phyloP scores from a whole-genome alignment of 2,888 invertebrate species.

The Dryadula phaetusa region DNA sequence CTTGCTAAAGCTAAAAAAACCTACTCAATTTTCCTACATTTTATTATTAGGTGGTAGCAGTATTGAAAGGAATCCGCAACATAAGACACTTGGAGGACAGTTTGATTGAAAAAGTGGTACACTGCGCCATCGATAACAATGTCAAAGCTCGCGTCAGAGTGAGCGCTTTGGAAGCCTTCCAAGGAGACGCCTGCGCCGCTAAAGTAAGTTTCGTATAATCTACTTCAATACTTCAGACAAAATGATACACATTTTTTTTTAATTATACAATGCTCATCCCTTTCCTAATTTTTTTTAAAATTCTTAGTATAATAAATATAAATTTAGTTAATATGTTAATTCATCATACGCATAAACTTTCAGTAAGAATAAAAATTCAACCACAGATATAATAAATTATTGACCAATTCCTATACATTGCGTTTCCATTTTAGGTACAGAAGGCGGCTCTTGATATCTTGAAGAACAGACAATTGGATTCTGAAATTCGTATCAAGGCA shows the following conservation, averaged over 20 bases:
- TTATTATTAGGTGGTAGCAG: conserved; percentile 82
- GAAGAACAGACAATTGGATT: conserved; percentile 90
- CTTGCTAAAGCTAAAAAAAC: too few relatives aligned
- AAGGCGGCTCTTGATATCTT: conserved; percentile 85
- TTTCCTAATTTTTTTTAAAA: too few relatives aligned
- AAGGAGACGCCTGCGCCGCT: conserved; percentile 87
- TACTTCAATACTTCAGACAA: neutral
- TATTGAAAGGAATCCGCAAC: conserved; percentile 93
- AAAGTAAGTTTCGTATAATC: conserved; percentile 61
- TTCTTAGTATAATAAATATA: too few relatives aligned
- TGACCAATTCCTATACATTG: too few relatives aligned
- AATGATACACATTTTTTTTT: too few relatives aligned
- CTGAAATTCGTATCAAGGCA: conserved; percentile 94
- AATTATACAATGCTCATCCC: too few relatives aligned
- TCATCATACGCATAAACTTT: too few relatives aligned
- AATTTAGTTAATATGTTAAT: too few relatives aligned
- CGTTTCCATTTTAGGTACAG: conserved; percentile 61
- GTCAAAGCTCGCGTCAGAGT: conserved; percentile 88
- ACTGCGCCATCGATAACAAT: conserved; percentile 86
- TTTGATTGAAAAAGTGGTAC: conserved; percentile 84
- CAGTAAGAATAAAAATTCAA: too few relatives aligned
- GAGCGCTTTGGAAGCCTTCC: conserved; percentile 91
- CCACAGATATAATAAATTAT: too few relatives aligned
- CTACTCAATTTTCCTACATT: neutral
- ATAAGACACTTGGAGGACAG: conserved; percentile 87